Evolutionary conservation across 2,113 vertebrate species (phyloP), one percentile per base, ranked within the genome.

Genomic region (Ailurus styani): DNA sequence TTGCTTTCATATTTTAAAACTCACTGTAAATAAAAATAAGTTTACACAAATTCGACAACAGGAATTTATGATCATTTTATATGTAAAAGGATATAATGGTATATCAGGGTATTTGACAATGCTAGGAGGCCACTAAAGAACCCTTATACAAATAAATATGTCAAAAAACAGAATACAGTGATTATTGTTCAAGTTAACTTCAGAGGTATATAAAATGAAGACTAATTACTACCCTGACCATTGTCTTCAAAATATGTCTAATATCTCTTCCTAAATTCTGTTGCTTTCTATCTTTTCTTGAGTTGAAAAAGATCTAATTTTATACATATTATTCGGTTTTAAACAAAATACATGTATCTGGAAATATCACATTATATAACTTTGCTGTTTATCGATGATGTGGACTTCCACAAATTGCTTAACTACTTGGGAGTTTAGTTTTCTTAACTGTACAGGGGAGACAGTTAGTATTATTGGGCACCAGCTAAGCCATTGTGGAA

Each of bases 171-270:
- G 77, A 81, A 70, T 21, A 66, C 14, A 73, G 31, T n/a, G 42
- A 31, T 81, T 68, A 68, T 20, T 72, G 27, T 37, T 70, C 37
- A 62, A 70, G 34, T 52, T 88, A 91, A 95, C 84, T 77, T 94
- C 55, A 77, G 31, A 92, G 50, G 7, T 42, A 75, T 5, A 55
- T 23, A 75, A 93, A 94, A 21, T 77, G 18, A 84, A 93, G n/a
- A 9, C 7, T 64, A 70, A 60, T n/a, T 78, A 15, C 62, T 84
- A 45, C 15, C 18, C 2, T 23, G 42, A 40, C 17, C 12, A 37
- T 86, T 81, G 90, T 55, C n/a, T 97, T 85, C 47, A 70, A 93
- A 92, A 50, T 90, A 50, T 75, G 20, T 42, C 57, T 75, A 84
- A 25, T 31, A 79, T 47, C 6, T 75, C 45, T 66, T 85, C 17